Evolutionary conservation across 1,140 invertebrate genomes (phyloP).

Genomic region (Saccostrea cuccullata): DNA sequence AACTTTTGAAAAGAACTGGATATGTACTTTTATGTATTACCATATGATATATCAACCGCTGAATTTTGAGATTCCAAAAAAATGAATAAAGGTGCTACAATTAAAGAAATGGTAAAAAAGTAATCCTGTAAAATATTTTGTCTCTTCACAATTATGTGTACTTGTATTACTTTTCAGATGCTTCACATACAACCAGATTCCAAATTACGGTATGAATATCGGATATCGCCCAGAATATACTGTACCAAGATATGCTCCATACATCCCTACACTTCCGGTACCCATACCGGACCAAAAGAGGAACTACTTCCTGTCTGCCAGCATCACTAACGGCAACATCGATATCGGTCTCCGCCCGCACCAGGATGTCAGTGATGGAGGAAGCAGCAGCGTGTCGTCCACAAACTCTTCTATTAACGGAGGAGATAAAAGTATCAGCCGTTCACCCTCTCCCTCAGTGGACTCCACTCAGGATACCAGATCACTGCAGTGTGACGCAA

Average conservation of each 20-base stretch:
- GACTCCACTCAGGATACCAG: conserved; percentile 8
- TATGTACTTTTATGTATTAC: too few species aligned
- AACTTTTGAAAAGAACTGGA: too few species aligned
- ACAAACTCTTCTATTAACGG: conserved; percentile 45
- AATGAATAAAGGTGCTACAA: too few species aligned
- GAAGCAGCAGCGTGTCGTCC: conserved; percentile 49
- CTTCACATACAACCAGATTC: conserved; percentile 40
- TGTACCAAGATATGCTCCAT: conserved; percentile 10
- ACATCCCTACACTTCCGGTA: conserved; percentile 36
- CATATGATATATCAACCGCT: too few species aligned
- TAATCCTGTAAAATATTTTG: not conserved
- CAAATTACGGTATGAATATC: conserved; percentile 37
- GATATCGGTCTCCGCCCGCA: conserved; percentile 34
- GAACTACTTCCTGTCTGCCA: conserved; percentile 21
- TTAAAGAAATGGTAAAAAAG: not conserved
- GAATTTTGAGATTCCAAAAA: too few species aligned
- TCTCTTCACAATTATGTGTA: not conserved
- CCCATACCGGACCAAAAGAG: conserved; percentile 48
- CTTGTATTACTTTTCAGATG: conserved; percentile 4
- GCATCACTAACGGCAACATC: conserved; percentile 43
- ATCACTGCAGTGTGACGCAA: not conserved
- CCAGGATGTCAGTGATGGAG: conserved; percentile 44
- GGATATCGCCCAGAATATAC: conserved; percentile 38
- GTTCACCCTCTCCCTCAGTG: conserved; percentile 45
- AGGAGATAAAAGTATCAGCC: conserved; percentile 42